Evolutionary conservation across 2,797 vertebrate species (phyloP).

Genomic region (Tokudaia tokunoshimensis): DNA sequence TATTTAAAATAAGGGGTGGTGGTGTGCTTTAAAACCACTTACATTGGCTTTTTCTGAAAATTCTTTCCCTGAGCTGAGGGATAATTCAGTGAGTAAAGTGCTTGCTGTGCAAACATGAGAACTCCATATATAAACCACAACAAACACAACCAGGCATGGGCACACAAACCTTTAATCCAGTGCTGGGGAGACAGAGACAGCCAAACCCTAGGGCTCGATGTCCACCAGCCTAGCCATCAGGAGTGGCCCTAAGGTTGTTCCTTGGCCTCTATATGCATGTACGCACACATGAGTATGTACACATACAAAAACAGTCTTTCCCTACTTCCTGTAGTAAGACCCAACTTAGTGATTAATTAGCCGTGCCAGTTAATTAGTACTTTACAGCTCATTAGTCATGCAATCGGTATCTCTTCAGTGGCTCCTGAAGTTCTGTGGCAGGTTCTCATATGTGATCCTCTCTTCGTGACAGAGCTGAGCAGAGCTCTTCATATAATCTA

Average conservation of each 20-base stretch:
- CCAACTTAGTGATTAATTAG: neutral
- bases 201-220: neutral
- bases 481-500: neutral
- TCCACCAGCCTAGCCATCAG: neutral
- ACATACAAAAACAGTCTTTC: neutral
- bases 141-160: no score
- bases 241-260: neutral
- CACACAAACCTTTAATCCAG: neutral
- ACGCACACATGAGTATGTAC: neutral
- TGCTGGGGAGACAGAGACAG: neutral
- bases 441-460: neutral
- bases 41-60: neutral
- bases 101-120: neutral
- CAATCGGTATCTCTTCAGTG: neutral
- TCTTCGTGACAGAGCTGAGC: neutral
- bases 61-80: neutral
- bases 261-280: neutral
- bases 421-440: neutral
- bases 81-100: neutral
- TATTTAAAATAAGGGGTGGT: neutral
- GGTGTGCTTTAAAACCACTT: neutral
- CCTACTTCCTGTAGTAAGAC: neutral
- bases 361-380: neutral
- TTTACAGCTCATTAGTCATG: neutral
- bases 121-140: neutral